Base-by-base conservation (phyloP, 1,140 invertebrate species). In the Oncopodura yosiiana region DNA sequence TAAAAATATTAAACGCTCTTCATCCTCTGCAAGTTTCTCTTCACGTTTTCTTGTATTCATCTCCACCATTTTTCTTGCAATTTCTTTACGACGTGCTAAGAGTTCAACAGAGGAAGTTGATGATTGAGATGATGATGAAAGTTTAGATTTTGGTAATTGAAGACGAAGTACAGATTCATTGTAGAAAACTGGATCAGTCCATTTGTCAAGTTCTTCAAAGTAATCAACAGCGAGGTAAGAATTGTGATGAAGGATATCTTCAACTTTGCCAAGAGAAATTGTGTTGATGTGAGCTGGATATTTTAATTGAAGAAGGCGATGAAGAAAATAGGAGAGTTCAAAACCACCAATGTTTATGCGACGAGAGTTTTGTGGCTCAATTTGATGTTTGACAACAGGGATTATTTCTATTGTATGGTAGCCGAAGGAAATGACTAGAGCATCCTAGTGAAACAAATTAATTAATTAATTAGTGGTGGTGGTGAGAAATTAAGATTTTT, bases 221-320 rank as follows among this genome's bases (percentile, higher is more conserved):
- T 92, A 96, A 67, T 90, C 79, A 1, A 79, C 66, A 16, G 88
- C 82, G 48, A 94, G 75, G 48, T 76, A 75, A 57, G 83, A 84
- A 68, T 94, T 83, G 34, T 84, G 79, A 49, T 87, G 82, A 1
- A 94, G 72, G 27, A 95, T 72, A 66, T 92, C 87, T 73, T 94
- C 91, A 45, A 84, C 85, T 62, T 89, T 77, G 58, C 82, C 87
- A 60, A 84, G 78, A 3, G 88, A 90, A 50, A 95, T 86, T 4
- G 86, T 81, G 69, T 83, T 84, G 0, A 86, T 77, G 74, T 94
- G 91, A 2, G 84, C 83, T 3, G 92, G 90, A 74, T 95, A 94
- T 70, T 94, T 95, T 18, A 96, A 74, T 70, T 95, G 91, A 16
- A 95, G 74, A n/a, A 94, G 71, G 60, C 88, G 78, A 65, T 94